Evolutionary conservation across 1,140 invertebrate genomes (phyloP), one percentile per base, ranked within the genome.

Genomic region (Zaprionus camerounensis): DNA sequence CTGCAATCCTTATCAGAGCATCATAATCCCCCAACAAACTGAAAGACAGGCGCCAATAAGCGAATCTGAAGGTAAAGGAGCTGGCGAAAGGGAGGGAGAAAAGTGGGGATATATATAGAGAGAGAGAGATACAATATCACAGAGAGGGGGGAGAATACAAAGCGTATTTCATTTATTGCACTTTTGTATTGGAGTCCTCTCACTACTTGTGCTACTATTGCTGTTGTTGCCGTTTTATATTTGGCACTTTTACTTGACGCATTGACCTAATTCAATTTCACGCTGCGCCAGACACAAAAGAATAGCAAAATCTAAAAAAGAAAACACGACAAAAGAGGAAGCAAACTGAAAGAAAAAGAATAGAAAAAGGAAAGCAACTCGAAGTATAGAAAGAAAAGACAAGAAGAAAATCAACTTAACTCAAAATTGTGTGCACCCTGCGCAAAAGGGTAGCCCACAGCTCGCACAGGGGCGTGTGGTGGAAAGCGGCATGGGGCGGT

Each of bases 221-320:
- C 2, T 66, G 17, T 17, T n/a, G 80, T 68, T 78, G 80, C 56
- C 77, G 57, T 74, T 84, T 68, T 80, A 65, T 69, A 68, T 76
- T 83, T 84, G 81, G 73, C 81, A 83, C 81, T 84, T 68, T 84
- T 77, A 65, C 78, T 66, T 64, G 78, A 85, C 81, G 82, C 81
- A 84, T 84, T 84, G 81, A 84, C 81, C 81, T 81, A 84, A 84
- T 84, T 84, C 82, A 84, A 84, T 84, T 84, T 84, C 82, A 85
- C 75, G 78, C 82, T 85, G 75, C 62, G 67, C 78, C 78, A 78
- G 51, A 81, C 78, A 72, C 74, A 82, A 81, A 67, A 78, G 62
- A 56, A 72, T 17, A 66, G 58, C 62, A 57, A 22, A 26, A 53
- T 64, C 53, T 53, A 15, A 64, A 58, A 51, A 51, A 46, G 36